Base-by-base conservation (phyloP, 2,113 vertebrate species). In the Halcyon malimbica region DNA sequence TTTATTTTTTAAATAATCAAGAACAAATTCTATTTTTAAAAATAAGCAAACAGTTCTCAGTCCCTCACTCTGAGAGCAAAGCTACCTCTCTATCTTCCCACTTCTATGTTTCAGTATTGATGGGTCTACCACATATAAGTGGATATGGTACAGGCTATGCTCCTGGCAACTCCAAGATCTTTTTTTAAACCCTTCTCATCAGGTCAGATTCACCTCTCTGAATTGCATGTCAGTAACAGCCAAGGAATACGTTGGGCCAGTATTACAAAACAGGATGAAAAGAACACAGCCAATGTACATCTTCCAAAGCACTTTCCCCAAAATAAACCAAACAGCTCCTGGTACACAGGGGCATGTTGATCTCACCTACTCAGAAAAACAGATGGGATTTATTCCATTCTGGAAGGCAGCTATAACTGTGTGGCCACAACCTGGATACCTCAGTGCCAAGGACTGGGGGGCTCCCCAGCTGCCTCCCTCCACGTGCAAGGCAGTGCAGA, bases 401-500 rank as follows among this genome's bases (percentile, higher is more conserved):
- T 50, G 41, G 63, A 90, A 80, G 15, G 69, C 46, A 89, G 46
- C 5, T 80, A 6, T 75, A 59, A 68, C 46, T 39, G 12, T 13
- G 14, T 9, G 28, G n/a, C 11, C n/a, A 41, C 31, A 60, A 67
- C 7, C 31, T 25, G n/a, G 39, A 60, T 35, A 29, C 9, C 33
- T 41, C 29, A 14, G 17, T 53, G 37, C 7, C 35, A 31, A 54
- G 3, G 8, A 23, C 21, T 2, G 1, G 15, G 15, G 5, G 42
- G 15, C 39, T 64, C 15, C 14, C 35, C 39, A 35, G 41, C 15
- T 51, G 37, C 12, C 35, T 7, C 13, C 7, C 11, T 60, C 48
- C 20, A 41, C 1, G 1, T 0, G 1, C 21, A 18, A 0, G 1
- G 53, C 59, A 25, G 28, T 11, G 6, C 33, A 41, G 33, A 78